Evolutionary conservation across 2,113 vertebrate species (phyloP).

Genomic region (Pseudopodoces humilis): DNA sequence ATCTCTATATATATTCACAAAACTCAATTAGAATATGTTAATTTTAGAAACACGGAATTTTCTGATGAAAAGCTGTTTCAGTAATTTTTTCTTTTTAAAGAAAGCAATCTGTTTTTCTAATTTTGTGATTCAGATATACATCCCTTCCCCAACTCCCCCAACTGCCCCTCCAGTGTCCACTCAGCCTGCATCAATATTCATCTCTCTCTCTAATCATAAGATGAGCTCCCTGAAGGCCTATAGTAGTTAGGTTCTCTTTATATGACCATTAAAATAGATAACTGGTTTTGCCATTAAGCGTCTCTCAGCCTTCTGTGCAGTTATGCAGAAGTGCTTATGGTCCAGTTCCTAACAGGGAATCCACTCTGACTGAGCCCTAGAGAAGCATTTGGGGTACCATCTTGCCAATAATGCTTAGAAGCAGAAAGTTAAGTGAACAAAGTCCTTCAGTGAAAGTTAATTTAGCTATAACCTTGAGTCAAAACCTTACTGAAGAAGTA

Average conservation of each 20-base stretch:
- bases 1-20: background rate
- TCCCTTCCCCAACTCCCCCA: background rate
- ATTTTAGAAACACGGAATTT: background rate
- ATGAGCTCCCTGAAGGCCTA: background rate
- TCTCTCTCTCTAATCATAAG: background rate
- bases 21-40: background rate
- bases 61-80: background rate
- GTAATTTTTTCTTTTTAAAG: background rate
- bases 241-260: background rate
- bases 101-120: background rate
- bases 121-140: background rate
- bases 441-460: conserved; percentile 33
- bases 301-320: background rate
- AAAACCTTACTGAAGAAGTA: conserved; percentile 13
- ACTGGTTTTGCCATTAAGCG: background rate
- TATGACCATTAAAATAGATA: conserved; percentile 13
- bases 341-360: background rate
- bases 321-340: background rate
- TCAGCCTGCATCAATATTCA: background rate
- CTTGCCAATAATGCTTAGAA: background rate
- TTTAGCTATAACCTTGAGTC: conserved; percentile 41
- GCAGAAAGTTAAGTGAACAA: background rate
- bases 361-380: background rate
- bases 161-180: background rate
- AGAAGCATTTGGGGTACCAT: background rate